Conservation (phyloP, 2,113 vertebrate genomes). For the Erythrocercus mccallii region DNA sequence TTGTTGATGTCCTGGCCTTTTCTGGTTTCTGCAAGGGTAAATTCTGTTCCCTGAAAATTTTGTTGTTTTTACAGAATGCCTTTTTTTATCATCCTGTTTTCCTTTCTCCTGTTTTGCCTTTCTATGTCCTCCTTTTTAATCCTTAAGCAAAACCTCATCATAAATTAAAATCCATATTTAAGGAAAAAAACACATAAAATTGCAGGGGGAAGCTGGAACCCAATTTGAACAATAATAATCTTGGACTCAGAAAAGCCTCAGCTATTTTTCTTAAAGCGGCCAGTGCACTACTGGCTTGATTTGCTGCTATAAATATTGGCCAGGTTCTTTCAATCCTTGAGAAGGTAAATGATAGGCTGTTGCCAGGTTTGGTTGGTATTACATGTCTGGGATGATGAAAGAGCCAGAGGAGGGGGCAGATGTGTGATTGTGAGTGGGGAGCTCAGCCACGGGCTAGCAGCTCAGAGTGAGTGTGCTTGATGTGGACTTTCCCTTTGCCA, state of each 20-base stretch:
- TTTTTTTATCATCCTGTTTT: not conserved
- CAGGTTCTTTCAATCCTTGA: slow-evolving; percentile 14
- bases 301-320: slow-evolving; percentile 25
- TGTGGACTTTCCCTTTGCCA: not conserved
- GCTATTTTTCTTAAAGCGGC: slow-evolving; percentile 19
- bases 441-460: not conserved
- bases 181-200: not conserved
- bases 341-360: not conserved
- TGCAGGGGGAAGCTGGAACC: not conserved
- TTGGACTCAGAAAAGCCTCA: not conserved
- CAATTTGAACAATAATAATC: not conserved
- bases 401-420: not conserved
- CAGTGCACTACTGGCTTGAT: not conserved
- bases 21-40: not conserved
- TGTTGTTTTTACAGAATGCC: not conserved
- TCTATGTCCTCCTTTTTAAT: not conserved
- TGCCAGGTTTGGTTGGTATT: slow-evolving; percentile 1
- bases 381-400: not conserved
- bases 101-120: not conserved
- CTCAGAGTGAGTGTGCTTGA: not conserved
- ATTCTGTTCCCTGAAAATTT: not conserved
- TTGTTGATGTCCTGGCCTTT: not conserved
- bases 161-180: not conserved
- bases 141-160: not conserved
- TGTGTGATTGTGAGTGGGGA: not conserved